A percentile compares a stretch with the other conserved stretches of the same genome.
These are phyloP conservation scores for Nymphicus hollandicus DNA, from an alignment of 2,113 vertebrate species.

Conservation along the genomic window DNA sequence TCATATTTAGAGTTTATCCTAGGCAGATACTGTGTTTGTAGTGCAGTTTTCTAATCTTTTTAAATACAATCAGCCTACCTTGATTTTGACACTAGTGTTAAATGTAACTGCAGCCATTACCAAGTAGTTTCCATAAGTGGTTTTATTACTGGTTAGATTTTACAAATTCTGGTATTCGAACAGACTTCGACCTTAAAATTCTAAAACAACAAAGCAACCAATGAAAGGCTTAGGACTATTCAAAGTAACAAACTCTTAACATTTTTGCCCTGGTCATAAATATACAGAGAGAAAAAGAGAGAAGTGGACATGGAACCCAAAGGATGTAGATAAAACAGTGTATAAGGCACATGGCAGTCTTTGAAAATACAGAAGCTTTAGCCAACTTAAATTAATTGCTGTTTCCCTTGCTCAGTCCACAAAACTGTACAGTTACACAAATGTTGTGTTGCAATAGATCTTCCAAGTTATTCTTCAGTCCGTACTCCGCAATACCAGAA, in stretches of 20 bases:
- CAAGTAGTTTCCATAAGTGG: slow-evolving; percentile 77
- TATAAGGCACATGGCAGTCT: slow-evolving; percentile 90
- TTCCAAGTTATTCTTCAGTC: slow-evolving; percentile 81
- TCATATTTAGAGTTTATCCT: not conserved
- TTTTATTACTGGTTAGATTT: slow-evolving; percentile 85
- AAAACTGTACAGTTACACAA: slow-evolving; percentile 95
- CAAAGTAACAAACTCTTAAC: slow-evolving; percentile 74
- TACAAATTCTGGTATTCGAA: slow-evolving; percentile 83
- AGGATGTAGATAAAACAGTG: slow-evolving; percentile 81
- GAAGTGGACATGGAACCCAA: slow-evolving; percentile 76
- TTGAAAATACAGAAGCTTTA: slow-evolving; percentile 88
- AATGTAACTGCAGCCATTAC: slow-evolving; percentile 37
- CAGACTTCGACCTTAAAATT: slow-evolving; percentile 80
- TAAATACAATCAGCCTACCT: not conserved
- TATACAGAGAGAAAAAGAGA: slow-evolving; percentile 84
- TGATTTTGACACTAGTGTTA: slow-evolving; percentile 14
- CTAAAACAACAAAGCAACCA: slow-evolving; percentile 84
- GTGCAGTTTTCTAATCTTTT: slow-evolving; percentile 26
- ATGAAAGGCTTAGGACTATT: slow-evolving; percentile 74
- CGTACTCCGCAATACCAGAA: slow-evolving; percentile 77
- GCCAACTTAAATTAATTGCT: slow-evolving; percentile 87
- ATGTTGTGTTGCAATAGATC: slow-evolving; percentile 88
- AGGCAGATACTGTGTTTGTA: not conserved
- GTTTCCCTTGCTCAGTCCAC: slow-evolving; percentile 88
- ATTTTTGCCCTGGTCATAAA: slow-evolving; percentile 86